Base-by-base conservation (phyloP, 1,140 invertebrate genomes). In the Glomeris maerens region DNA sequence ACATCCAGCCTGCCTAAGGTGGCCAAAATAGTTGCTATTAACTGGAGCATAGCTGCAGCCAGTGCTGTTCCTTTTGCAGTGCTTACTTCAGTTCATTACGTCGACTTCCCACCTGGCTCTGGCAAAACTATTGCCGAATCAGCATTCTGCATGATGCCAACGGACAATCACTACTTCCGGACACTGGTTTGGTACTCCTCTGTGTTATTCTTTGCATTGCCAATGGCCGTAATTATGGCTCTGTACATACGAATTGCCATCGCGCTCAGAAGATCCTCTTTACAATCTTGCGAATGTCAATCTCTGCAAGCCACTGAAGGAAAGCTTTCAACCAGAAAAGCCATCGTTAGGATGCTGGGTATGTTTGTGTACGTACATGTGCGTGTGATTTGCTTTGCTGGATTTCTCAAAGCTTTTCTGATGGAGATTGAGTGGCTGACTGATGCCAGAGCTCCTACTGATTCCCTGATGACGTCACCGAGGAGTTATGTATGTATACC, bases 291-390 rank as follows among this genome's bases (percentile, higher is more conserved):
- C 47, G 47, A 49, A 50, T 31, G 53, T 23, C 23, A 31, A 7
- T 4, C 4, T 4, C 4, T 42, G 20, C 40, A 42, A 7, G n/a
- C n/a, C n/a, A 36, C 10, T 36, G 40, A 42, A 17, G 40, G 40
- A 17, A 42, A 42, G 25, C 4, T 21, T 17, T 42, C 40, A 5
- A 4, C 78, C 1, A 73, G 83, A 56, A 80, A 76, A 63, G 76
- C 78, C 44, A 80, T 87, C 28, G 79, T 87, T 52, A 72, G 80
- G 57, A 87, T 89, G 84, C 70, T 89, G 44, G 79, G 84, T 89
- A 70, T 42, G n/a, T n/a, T n/a, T 14, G 17, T 28, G 25, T 47
- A 47, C 23, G 40, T 31, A 47, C 23, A 36, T 20, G 23, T 14
- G 27, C n/a, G 21, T 7, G 39, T 21, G 25, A 41, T 21, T 23